phyloP scores from a whole-genome alignment of 2,113 vertebrate species.

The Lycaon pictus region DNA sequence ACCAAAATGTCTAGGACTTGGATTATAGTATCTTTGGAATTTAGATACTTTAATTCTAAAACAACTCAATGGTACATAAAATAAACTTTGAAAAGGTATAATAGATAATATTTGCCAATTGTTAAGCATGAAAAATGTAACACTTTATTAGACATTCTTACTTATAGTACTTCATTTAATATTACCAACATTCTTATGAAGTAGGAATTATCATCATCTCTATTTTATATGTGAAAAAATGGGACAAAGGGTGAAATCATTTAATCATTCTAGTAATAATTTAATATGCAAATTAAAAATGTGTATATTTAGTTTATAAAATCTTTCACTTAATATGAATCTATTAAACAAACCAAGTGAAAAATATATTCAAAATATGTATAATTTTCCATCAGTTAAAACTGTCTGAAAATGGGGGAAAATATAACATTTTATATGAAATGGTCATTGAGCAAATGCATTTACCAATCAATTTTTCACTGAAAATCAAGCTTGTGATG shows the following conservation, averaged over 20 bases:
- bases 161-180: not conserved
- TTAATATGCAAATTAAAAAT: not conserved
- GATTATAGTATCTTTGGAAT: not conserved
- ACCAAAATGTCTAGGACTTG: not conserved
- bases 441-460: not conserved
- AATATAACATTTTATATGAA: not conserved
- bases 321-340: not conserved
- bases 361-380: not conserved
- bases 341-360: not conserved
- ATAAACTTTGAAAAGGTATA: not conserved
- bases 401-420: not conserved
- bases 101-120: not conserved
- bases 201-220: not conserved
- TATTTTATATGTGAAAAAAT: not conserved
- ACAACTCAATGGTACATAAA: not conserved
- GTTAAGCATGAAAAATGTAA: not conserved
- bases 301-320: not conserved
- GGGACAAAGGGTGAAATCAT: not conserved
- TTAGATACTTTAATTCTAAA: not conserved
- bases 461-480: not conserved
- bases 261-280: not conserved
- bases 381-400: not conserved
- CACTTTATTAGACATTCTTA: not conserved
- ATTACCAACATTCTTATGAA: not conserved
- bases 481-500: not conserved